Evolutionary conservation across 2,113 vertebrate species (phyloP).

Genomic region (Neolamprologus toae): DNA sequence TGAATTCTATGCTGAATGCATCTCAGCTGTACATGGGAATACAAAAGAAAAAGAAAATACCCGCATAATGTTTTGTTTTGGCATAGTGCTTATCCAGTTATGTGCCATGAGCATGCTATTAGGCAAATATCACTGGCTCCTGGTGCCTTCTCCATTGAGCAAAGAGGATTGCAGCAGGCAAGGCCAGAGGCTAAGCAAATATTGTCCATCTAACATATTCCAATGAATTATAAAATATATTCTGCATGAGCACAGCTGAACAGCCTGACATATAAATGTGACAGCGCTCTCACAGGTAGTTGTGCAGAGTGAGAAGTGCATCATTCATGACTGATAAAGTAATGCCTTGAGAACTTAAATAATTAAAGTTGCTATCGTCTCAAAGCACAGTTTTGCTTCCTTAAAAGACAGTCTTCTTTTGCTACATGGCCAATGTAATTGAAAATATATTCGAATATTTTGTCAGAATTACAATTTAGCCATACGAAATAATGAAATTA

Average conservation of each 20-base stretch:
- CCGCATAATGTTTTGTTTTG: constrained; percentile 31
- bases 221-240: constrained; percentile 60
- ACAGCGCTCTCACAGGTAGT: constrained; percentile 23
- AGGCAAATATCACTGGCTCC: constrained; percentile 52
- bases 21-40: neutral
- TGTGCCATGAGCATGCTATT: constrained; percentile 44
- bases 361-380: constrained; percentile 32
- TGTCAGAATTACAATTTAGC: constrained; percentile 2
- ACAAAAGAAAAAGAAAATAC: constrained; percentile 6
- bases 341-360: constrained; percentile 35
- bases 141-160: constrained; percentile 37
- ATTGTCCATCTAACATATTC: constrained; percentile 52
- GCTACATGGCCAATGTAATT: neutral
- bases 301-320: constrained; percentile 28
- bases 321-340: constrained; percentile 42
- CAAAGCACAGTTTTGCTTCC: neutral
- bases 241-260: constrained; percentile 42
- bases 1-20: neutral
- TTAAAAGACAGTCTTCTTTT: neutral
- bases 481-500: neutral
- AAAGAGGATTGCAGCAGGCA: constrained; percentile 24
- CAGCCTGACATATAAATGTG: constrained; percentile 47
- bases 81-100: constrained; percentile 13
- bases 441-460: constrained; percentile 12
- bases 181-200: constrained; percentile 64